Evolutionary conservation across 2,113 vertebrate genomes (phyloP).

Genomic region (Ploceus nigricollis): DNA sequence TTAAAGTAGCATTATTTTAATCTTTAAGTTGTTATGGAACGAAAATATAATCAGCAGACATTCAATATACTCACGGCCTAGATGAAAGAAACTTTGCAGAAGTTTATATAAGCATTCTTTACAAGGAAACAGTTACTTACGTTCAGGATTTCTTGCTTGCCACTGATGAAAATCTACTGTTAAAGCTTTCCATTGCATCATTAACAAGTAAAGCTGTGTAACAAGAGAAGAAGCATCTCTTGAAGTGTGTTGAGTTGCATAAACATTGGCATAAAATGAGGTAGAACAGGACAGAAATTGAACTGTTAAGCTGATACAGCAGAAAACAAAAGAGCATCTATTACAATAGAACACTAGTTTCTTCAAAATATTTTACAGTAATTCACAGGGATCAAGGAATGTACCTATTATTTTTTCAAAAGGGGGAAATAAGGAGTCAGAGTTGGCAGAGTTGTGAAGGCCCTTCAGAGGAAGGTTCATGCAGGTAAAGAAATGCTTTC

Average conservation of each 20-base stretch:
- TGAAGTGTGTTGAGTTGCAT: neutral
- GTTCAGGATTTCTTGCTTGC: constrained; percentile 56
- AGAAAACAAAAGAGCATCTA: neutral
- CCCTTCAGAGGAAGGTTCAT: neutral
- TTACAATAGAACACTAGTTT: neutral
- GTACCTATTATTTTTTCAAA: neutral
- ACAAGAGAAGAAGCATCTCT: neutral
- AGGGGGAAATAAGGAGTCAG: neutral
- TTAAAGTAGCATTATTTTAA: neutral
- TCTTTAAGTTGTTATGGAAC: neutral
- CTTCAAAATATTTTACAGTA: neutral
- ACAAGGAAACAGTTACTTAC: constrained; percentile 57
- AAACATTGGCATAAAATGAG: neutral
- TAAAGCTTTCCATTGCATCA: constrained; percentile 41
- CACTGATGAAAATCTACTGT: constrained; percentile 40
- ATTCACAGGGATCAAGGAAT: neutral
- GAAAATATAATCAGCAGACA: neutral
- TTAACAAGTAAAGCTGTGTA: constrained; percentile 62
- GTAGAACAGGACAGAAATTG: neutral
- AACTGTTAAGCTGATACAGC: neutral
- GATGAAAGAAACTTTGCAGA: neutral
- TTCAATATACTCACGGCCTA: neutral
- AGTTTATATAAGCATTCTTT: neutral
- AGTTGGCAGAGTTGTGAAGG: neutral
- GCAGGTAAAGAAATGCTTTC: neutral